Conservation (phyloP, 2,888 invertebrate genomes). For the Tiliacea aurago region DNA sequence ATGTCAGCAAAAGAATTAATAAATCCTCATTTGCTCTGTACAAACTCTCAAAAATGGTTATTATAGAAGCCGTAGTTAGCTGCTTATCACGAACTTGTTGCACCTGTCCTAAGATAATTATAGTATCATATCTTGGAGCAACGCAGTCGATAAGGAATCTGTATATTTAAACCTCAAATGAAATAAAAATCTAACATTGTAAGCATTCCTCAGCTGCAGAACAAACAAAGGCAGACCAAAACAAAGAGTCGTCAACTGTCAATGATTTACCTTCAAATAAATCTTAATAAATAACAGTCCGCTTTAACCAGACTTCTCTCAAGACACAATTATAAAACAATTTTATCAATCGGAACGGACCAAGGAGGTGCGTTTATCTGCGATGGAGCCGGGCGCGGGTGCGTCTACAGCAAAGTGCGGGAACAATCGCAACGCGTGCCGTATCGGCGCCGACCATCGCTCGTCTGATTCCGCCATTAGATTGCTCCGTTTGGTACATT, state of each 20-base stretch:
- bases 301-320: constrained; percentile 29
- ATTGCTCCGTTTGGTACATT: constrained; percentile 64
- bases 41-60: too few species aligned
- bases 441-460: constrained; percentile 70
- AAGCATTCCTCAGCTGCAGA: constrained; percentile 27
- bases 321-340: constrained; percentile 56
- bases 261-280: constrained; percentile 49
- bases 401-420: constrained; percentile 55
- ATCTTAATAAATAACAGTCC: constrained; percentile 57
- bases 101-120: too few species aligned
- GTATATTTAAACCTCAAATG: too few species aligned
- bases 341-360: constrained; percentile 59
- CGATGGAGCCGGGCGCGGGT: constrained; percentile 46
- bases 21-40: too few species aligned
- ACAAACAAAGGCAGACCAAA: constrained; percentile 34
- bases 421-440: constrained; percentile 68
- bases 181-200: constrained; percentile 10
- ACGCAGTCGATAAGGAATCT: too few species aligned
- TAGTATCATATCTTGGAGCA: too few species aligned
- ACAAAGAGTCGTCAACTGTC: constrained; percentile 52
- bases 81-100: too few species aligned
- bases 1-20: too few species aligned
- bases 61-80: too few species aligned
- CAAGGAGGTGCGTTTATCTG: constrained; percentile 60
- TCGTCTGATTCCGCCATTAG: constrained; percentile 62